phyloP scores from a whole-genome alignment of 2,888 invertebrate species.

The Spisula subtruncata region DNA sequence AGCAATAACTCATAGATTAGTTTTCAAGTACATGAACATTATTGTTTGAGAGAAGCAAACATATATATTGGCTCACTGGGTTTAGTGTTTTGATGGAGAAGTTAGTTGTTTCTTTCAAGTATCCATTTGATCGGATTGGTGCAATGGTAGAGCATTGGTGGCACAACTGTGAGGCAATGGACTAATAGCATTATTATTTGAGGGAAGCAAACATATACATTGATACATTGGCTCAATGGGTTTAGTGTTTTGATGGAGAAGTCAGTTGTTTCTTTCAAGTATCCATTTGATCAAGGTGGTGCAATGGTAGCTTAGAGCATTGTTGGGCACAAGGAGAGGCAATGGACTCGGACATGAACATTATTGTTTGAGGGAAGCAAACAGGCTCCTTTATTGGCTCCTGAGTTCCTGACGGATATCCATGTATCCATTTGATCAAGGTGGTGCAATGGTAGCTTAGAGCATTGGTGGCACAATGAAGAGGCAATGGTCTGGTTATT shows the following conservation, averaged over 20 bases:
- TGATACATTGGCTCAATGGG: not conserved
- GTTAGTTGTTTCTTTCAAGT: constrained; percentile 1
- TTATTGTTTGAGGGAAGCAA: not conserved
- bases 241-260: not conserved
- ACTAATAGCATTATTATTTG: not conserved
- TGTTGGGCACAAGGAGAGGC: no score
- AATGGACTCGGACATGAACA: no score
- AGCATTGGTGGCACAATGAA: no score
- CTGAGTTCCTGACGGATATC: not conserved
- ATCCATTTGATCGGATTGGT: not conserved
- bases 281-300: not conserved
- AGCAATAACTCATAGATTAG: constrained; percentile 19
- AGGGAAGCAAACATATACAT: not conserved
- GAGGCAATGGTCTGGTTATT: constrained; percentile 1
- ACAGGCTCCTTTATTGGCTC: not conserved
- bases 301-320: not conserved
- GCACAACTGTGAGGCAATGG: no score
- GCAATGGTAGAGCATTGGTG: not conserved
- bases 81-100: not conserved
- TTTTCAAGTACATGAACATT: constrained; percentile 11
- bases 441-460: not conserved
- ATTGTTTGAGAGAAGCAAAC: not conserved
- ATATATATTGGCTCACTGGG: not conserved
- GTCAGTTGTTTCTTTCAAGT: constrained; percentile 7
- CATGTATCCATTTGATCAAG: not conserved